Base-by-base conservation (phyloP, 2,888 invertebrate species). In the Acrobasis consociella region DNA sequence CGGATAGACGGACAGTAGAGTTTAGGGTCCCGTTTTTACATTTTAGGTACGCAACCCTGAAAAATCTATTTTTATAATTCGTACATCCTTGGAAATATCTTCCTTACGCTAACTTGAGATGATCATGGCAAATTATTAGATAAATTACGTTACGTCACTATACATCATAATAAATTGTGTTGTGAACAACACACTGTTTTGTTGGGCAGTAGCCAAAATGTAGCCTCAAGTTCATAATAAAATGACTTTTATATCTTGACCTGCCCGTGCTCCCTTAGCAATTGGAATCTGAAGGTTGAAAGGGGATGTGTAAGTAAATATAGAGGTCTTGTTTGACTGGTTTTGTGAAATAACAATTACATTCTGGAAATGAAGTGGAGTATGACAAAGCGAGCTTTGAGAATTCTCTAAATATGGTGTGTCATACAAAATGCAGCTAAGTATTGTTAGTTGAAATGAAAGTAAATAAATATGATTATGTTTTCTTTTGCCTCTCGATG, bases 91-190 rank as follows among this genome's bases (percentile, higher is more conserved):
- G 22, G 22, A 22, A 22, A 22, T 22, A 2, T 22, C 22, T 22
- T 22, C 22, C 8, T 7, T 2, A 31, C 5, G 31, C 31, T 31
- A 31, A 31, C 31, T 31, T 31, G 31, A 7, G 31, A 50, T 31
- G 69, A 68, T 70, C 69, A 73, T 68, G 67, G 72, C 68, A 72
- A 72, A 70, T 74, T 72, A 71, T 74, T 71, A 71, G 72, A 68
- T 67, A 73, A 75, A 74, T 70, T 72, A 73, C 74, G 69, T 70
- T 72, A 73, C 74, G 69, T 65, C 69, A 67, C 62, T 75, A 78
- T 80, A 79, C 71, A 75, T 70, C 67, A 62, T 70, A 71, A 79
- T 81, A 81, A 79, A 81, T 78, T 70, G 70, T 71, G 72, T 75
- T 72, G 76, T 76, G 71, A 75, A 74, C 71, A 76, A 76, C 76